phyloP scores from a whole-genome alignment of 2,113 vertebrate genomes.

The Lepus timidus region DNA sequence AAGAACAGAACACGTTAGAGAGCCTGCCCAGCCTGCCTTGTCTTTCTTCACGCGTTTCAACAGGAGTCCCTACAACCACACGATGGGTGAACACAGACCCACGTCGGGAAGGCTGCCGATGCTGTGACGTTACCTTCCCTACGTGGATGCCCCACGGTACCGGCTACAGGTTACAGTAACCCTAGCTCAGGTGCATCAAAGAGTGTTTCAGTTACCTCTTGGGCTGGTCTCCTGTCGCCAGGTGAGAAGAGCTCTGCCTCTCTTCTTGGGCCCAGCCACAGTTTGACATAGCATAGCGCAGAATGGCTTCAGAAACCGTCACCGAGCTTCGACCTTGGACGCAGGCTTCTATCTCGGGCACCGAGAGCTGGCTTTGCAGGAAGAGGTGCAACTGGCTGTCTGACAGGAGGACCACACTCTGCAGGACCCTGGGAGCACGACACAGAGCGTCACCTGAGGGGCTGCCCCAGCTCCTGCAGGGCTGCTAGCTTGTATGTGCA shows the following conservation, averaged over 20 bases:
- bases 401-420: slow-evolving; percentile 96
- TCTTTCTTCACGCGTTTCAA: background rate
- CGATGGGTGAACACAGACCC: background rate
- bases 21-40: background rate
- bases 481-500: background rate
- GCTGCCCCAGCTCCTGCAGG: background rate
- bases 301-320: slow-evolving; percentile 94
- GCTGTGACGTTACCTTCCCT: background rate
- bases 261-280: slow-evolving; percentile 93
- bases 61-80: background rate
- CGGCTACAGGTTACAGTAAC: background rate
- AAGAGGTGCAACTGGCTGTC: slow-evolving; percentile 99
- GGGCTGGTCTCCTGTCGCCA: slow-evolving; percentile 28
- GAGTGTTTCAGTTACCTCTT: slow-evolving; percentile 78
- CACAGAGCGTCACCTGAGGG: background rate
- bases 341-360: slow-evolving; percentile 94
- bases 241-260: slow-evolving; percentile 33
- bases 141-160: background rate
- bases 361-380: slow-evolving; percentile 96
- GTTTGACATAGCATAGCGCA: slow-evolving; percentile 94
- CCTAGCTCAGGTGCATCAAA: background rate
- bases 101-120: background rate
- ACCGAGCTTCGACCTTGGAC: slow-evolving; percentile 93
- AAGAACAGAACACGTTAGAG: background rate
- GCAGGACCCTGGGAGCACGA: slow-evolving; percentile 89